Conservation (phyloP, 2,113 vertebrate species). For the Mesitornis unicolor region DNA sequence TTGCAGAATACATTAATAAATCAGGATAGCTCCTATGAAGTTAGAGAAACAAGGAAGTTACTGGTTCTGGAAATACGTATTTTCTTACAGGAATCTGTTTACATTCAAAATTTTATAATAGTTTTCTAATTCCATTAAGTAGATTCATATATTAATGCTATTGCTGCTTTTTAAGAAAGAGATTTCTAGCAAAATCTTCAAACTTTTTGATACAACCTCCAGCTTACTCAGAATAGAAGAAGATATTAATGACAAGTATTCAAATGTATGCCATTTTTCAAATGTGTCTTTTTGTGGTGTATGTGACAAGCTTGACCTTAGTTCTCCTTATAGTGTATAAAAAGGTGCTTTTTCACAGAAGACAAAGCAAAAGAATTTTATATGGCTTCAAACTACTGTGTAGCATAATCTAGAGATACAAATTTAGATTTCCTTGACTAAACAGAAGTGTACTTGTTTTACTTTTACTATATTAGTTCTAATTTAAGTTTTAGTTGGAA, state of each 20-base stretch:
- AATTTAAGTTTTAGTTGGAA: not conserved
- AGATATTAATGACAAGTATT: not conserved
- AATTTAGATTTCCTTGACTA: not conserved
- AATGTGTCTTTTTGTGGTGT: not conserved
- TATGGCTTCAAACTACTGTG: not conserved
- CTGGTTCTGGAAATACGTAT: not conserved
- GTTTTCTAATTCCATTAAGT: not conserved
- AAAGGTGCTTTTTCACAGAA: not conserved
- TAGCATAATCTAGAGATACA: not conserved
- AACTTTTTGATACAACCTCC: not conserved
- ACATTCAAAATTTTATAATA: not conserved
- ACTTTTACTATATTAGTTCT: not conserved
- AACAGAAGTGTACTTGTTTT: not conserved
- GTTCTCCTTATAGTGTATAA: not conserved
- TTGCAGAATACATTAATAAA: not conserved
- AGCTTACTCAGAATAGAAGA: not conserved
- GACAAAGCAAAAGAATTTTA: not conserved
- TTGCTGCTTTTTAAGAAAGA: not conserved
- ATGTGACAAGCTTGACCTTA: not conserved
- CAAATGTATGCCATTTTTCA: not conserved
- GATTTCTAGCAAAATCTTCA: not conserved
- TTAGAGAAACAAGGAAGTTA: not conserved
- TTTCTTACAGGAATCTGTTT: not conserved
- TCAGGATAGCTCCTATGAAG: not conserved
- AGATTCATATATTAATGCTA: not conserved